Evolutionary conservation across 2,888 invertebrate species (phyloP).

Genomic region (Orthonevra nobilis): DNA sequence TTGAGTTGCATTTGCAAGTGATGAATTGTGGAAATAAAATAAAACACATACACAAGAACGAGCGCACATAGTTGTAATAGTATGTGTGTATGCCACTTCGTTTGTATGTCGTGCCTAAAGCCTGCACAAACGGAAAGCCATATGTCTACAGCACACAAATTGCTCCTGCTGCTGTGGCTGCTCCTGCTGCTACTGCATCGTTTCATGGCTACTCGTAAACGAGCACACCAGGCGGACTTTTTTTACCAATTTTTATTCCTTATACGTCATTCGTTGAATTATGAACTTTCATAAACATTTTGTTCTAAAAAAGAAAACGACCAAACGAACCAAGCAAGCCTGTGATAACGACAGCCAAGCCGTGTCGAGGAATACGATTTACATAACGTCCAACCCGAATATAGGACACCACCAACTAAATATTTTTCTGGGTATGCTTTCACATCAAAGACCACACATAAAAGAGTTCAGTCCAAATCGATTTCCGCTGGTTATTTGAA

Average conservation of each 20-base stretch:
- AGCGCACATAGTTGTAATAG: background rate
- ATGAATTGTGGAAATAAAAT: slow-evolving; percentile 52
- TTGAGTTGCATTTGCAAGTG: slow-evolving; percentile 29
- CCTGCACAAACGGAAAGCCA: slow-evolving; percentile 49
- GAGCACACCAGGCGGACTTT: slow-evolving; percentile 37
- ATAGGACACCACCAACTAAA: slow-evolving; percentile 53
- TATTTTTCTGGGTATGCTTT: slow-evolving; percentile 48
- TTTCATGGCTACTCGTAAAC: slow-evolving; percentile 19
- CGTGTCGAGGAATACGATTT: slow-evolving; percentile 38
- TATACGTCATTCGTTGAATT: slow-evolving; percentile 51
- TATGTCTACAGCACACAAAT: slow-evolving; percentile 59
- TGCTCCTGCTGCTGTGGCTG: slow-evolving; percentile 22
- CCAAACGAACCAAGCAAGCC: slow-evolving; percentile 23
- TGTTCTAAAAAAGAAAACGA: slow-evolving; percentile 38
- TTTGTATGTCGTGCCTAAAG: slow-evolving; percentile 45
- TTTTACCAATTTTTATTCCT: slow-evolving; percentile 46
- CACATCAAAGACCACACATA: slow-evolving; percentile 49
- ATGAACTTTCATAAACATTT: slow-evolving; percentile 62
- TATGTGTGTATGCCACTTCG: slow-evolving; percentile 4
- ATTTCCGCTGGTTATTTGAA: slow-evolving; percentile 55
- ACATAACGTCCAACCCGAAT: slow-evolving; percentile 53
- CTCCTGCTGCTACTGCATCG: slow-evolving; percentile 34
- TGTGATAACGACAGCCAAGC: slow-evolving; percentile 53
- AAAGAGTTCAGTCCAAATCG: slow-evolving; percentile 51
- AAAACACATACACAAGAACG: slow-evolving; percentile 17